These are phyloP conservation scores for Dallia pectoralis DNA, from an alignment of 2,797 vertebrate genomes.

Conservation along the genomic window DNA sequence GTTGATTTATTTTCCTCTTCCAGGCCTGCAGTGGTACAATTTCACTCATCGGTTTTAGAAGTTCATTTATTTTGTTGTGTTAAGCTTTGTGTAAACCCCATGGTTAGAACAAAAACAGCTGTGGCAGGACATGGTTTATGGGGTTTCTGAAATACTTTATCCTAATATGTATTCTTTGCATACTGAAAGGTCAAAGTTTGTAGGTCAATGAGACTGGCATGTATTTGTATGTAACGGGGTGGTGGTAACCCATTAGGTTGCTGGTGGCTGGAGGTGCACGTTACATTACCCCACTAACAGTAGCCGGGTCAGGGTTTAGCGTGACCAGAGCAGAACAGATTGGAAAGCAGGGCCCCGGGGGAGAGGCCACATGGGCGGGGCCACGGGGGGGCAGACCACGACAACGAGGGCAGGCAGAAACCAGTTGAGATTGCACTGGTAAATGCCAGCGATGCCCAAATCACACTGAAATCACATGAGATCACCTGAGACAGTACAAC, in stretches of 20 bases:
- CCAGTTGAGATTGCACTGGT: no score
- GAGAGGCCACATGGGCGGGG: no score
- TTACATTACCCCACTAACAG: conserved; percentile 73
- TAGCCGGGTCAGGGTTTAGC: conserved; percentile 26
- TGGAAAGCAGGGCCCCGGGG: no score
- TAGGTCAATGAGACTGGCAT: conserved; percentile 68
- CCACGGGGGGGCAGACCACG: no score
- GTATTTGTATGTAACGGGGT: conserved; percentile 49
- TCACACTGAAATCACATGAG: no score
- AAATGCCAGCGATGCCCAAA: no score
- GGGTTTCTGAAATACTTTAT: conserved; percentile 69
- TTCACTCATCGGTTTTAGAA: conserved; percentile 71
- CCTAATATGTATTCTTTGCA: conserved; percentile 68
- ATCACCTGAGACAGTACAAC: neutral
- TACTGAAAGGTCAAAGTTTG: conserved; percentile 81
- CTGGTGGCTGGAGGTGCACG: conserved; percentile 67
- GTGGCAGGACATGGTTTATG: conserved; percentile 70
- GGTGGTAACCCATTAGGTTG: conserved; percentile 52
- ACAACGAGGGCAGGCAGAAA: no score
- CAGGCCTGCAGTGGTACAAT: conserved; percentile 90
- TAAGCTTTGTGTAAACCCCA: conserved; percentile 86
- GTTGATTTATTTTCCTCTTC: conserved; percentile 87
- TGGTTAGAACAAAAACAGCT: conserved; percentile 68
- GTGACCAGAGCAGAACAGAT: no score
- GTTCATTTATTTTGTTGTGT: conserved; percentile 11